Conservation (phyloP, 2,113 vertebrate genomes). For the Chloebia gouldiae region DNA sequence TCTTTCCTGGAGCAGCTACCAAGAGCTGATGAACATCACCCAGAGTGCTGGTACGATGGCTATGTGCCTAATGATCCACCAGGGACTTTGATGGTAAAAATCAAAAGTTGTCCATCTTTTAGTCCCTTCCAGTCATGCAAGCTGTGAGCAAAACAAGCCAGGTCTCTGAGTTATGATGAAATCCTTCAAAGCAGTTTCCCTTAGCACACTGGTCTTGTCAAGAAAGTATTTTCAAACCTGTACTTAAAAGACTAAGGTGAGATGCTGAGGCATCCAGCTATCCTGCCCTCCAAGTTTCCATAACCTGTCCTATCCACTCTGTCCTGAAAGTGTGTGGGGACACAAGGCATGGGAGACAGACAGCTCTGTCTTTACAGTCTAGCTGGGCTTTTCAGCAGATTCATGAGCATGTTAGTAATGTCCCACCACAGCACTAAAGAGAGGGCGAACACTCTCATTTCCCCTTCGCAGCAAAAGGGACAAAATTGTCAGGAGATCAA, state of each 20-base stretch:
- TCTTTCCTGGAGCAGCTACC: background rate
- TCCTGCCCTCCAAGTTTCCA: background rate
- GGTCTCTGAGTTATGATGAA: background rate
- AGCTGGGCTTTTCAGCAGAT: background rate
- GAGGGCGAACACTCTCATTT: background rate
- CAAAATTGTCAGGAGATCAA: background rate
- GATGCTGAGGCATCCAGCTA: background rate
- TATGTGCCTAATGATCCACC: background rate
- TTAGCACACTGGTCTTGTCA: background rate
- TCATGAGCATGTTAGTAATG: background rate
- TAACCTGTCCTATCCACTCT: background rate
- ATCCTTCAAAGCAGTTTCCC: background rate
- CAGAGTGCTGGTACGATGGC: fast-evolving
- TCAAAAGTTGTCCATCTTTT: background rate
- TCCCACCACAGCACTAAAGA: background rate
- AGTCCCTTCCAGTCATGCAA: background rate
- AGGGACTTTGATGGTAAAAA: background rate
- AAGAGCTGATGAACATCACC: background rate
- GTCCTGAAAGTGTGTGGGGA: background rate
- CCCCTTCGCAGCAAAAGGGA: background rate
- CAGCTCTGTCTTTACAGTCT: background rate
- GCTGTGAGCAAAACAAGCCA: background rate
- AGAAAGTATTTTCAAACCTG: background rate
- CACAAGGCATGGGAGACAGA: background rate
- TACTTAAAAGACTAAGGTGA: background rate